Base-by-base conservation (phyloP, 1,140 invertebrate species). In the Augochlora pura region DNA sequence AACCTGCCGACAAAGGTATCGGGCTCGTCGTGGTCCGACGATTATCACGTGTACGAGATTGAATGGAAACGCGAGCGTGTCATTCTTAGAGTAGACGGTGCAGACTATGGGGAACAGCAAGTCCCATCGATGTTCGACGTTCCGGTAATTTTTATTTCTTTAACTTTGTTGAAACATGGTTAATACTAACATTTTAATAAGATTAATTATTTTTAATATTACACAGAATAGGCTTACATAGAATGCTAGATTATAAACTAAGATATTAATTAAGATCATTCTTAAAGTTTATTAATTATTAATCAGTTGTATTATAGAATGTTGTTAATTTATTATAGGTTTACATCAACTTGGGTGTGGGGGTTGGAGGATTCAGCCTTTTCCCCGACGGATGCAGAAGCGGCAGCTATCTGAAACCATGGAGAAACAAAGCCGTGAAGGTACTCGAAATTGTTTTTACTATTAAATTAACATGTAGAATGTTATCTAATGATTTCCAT, bases 291-390 rank as follows among this genome's bases (percentile, higher is more conserved):
- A n/a, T n/a, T n/a, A n/a, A n/a, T n/a, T n/a, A n/a, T n/a, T n/a
- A n/a, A n/a, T n/a, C n/a, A n/a, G n/a, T n/a, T n/a, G n/a, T 5
- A 14, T 16, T 62, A 1, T 32, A 54, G 21, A 60, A 21, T 25
- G n/a, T 75, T 68, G 64, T 23, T 46, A 5, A 57, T 38, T 68
- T 0, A 63, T 0, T 32, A 6, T 90, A 97, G 96, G 97, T 96
- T 91, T 96, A 96, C 87, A 85, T 97, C 9, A 94, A 95, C 4
- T 82, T 97, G 14, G 96, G 96, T 6, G 86, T 97, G 25, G 96
- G 95, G 27, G 96, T 96, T 23, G 97, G 96, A 67, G 96, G 97
- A 23, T 94, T 94, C n/a, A 93, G 92, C 0, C 94, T 94, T 84
- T 97, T 97, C 91, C 94, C 95, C 9, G 96, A 97, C 80, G 79